phyloP scores from a whole-genome alignment of 92 coral and sea anemone genomes.

The Metridium senile region DNA sequence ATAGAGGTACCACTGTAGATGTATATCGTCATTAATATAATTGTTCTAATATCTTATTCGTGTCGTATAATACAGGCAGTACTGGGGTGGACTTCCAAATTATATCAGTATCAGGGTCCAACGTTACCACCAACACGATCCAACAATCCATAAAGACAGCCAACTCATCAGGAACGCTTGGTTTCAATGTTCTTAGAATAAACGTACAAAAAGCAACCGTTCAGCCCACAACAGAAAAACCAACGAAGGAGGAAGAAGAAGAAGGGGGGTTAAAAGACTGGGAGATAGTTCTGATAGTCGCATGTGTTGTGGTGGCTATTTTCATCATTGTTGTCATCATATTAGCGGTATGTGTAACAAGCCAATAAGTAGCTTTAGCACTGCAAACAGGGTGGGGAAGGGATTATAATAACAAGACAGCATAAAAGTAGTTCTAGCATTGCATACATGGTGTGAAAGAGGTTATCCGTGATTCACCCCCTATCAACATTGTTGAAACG shows the following conservation, averaged over 20 bases:
- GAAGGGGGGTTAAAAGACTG: conserved; percentile 21
- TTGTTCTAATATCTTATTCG: too few relatives aligned
- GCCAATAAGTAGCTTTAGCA: not conserved
- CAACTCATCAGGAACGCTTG: conserved; percentile 28
- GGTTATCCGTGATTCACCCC: too few relatives aligned
- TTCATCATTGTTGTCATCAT: conserved; percentile 19
- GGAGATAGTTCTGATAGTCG: conserved; percentile 37
- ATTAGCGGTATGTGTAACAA: conserved; percentile 25
- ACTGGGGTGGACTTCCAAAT: conserved; percentile 15
- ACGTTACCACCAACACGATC: conserved; percentile 1
- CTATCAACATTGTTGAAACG: too few relatives aligned
- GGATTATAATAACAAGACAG: not conserved
- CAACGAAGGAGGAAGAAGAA: not conserved
- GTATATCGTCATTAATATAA: too few relatives aligned
- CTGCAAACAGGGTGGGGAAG: not conserved
- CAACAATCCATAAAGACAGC: conserved; percentile 13
- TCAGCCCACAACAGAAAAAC: not conserved
- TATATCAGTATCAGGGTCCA: not conserved
- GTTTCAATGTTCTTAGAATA: not conserved
- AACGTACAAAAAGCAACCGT: not conserved
- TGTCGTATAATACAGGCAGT: too few relatives aligned
- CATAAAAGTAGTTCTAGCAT: too few relatives aligned
- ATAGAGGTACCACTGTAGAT: too few relatives aligned
- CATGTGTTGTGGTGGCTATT: conserved; percentile 12
- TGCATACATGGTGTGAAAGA: too few relatives aligned